These are phyloP conservation scores for Eristalis tenax DNA, from an alignment of 2,888 invertebrate genomes.

Conservation along the genomic window DNA sequence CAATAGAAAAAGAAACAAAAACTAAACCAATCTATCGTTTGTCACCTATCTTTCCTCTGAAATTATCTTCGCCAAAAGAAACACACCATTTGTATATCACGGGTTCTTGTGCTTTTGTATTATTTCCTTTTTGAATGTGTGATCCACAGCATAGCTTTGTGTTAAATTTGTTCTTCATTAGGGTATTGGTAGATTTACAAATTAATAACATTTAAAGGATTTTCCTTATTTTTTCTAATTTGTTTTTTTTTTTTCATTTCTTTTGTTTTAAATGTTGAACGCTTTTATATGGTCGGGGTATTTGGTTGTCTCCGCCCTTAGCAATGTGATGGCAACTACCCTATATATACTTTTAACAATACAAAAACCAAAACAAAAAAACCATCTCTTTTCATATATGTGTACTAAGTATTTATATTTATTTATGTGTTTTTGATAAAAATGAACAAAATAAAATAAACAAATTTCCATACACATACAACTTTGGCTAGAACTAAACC, in stretches of 20 bases:
- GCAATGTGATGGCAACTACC: constrained; percentile 27
- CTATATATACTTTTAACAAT: constrained; percentile 7
- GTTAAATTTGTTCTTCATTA: constrained; percentile 46
- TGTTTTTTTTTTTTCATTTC: not conserved
- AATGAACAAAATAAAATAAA: constrained; percentile 33
- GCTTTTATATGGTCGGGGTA: constrained; percentile 31
- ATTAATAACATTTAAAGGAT: constrained; percentile 3
- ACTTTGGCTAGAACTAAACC: constrained; percentile 25
- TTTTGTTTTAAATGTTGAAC: constrained; percentile 38
- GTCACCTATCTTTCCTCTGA: constrained; percentile 18
- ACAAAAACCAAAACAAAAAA: too few relatives aligned
- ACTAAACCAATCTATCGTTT: constrained; percentile 20
- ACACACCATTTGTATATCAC: constrained; percentile 46
- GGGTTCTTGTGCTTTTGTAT: constrained; percentile 47
- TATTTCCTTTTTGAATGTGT: constrained; percentile 46
- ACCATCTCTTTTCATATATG: constrained; percentile 12
- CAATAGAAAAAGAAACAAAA: not conserved
- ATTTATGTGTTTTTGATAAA: constrained; percentile 24
- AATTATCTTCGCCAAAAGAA: constrained; percentile 10
- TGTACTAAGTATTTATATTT: constrained; percentile 11
- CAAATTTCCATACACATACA: constrained; percentile 50
- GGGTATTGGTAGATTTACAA: constrained; percentile 46
- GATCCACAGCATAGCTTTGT: constrained; percentile 52
- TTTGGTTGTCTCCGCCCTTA: constrained; percentile 17
- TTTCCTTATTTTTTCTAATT: not conserved